Conservation (phyloP, 37 sponge, comb jelly and placozoan genomes). For the Crambe crambe region DNA sequence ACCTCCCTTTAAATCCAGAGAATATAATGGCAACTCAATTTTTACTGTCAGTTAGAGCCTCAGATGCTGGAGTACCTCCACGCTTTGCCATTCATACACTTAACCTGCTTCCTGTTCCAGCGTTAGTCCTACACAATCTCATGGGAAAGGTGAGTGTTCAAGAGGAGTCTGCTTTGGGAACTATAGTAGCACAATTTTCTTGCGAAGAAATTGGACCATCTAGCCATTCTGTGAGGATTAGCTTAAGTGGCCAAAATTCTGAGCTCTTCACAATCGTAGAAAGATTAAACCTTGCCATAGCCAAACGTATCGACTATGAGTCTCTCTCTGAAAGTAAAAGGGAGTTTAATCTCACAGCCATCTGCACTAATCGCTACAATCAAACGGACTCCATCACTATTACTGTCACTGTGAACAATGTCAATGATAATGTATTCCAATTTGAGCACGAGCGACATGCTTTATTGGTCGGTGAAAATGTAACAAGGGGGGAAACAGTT, state of each 20-base stretch:
- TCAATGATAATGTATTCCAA: conserved; percentile 33
- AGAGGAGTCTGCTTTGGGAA: conserved; percentile 21
- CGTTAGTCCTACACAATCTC: neutral
- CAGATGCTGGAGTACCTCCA: conserved; percentile 23
- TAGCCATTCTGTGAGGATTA: neutral
- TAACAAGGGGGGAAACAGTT: neutral
- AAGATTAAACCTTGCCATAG: neutral
- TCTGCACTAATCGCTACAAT: conserved; percentile 22
- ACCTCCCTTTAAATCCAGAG: neutral
- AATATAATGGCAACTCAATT: neutral
- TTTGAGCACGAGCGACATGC: conserved; percentile 5
- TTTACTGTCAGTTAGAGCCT: conserved; percentile 34
- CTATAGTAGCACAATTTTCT: conserved; percentile 8
- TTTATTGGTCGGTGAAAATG: conserved; percentile 24
- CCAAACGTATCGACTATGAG: conserved; percentile 32
- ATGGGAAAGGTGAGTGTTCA: neutral
- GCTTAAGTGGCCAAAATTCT: neutral
- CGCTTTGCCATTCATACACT: neutral
- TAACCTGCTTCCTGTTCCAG: conserved; percentile 7
- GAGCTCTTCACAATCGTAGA: neutral
- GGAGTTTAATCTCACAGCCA: neutral
- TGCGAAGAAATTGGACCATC: conserved; percentile 21
- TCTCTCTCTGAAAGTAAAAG: neutral
- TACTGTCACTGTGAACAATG: neutral
- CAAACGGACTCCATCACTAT: neutral